Conservation (phyloP, 2,797 vertebrate genomes). For the Sebastes steindachneri region DNA sequence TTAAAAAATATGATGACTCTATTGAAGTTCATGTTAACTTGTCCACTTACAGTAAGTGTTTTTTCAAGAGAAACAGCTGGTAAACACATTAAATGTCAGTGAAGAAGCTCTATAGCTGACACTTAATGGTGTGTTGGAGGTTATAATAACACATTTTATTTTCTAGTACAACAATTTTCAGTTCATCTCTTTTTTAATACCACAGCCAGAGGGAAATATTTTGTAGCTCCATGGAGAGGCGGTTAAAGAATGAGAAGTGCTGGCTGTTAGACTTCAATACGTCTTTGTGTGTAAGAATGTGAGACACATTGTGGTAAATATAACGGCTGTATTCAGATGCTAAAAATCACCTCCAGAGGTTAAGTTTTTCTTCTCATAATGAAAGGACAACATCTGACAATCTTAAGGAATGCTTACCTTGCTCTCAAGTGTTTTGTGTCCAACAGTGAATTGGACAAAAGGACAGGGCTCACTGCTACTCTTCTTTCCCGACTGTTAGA, state of each 20-base stretch:
- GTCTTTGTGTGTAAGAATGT: neutral
- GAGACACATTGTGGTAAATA: neutral
- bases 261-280: neutral
- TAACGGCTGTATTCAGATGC: neutral
- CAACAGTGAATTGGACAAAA: slow-evolving; percentile 91
- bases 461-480: slow-evolving; percentile 93
- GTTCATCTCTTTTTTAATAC: neutral
- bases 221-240: neutral
- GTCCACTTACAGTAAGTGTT: neutral
- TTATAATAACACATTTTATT: neutral
- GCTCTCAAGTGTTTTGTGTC: slow-evolving; percentile 91
- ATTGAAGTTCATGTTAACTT: neutral
- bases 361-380: neutral
- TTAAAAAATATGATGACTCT: too few species aligned
- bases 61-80: neutral
- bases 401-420: slow-evolving; percentile 82
- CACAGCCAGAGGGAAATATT: neutral
- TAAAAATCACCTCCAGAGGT: neutral
- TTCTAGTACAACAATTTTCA: neutral
- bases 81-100: neutral
- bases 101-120: neutral
- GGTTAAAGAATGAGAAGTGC: neutral
- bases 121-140: neutral
- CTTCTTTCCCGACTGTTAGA: slow-evolving; percentile 91
- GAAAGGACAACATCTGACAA: neutral